Percentiles rank a stretch among this genome's conserved stretches.
Conservation (phyloP, 2,888 invertebrate species). For the Protodeltote pygarga region DNA sequence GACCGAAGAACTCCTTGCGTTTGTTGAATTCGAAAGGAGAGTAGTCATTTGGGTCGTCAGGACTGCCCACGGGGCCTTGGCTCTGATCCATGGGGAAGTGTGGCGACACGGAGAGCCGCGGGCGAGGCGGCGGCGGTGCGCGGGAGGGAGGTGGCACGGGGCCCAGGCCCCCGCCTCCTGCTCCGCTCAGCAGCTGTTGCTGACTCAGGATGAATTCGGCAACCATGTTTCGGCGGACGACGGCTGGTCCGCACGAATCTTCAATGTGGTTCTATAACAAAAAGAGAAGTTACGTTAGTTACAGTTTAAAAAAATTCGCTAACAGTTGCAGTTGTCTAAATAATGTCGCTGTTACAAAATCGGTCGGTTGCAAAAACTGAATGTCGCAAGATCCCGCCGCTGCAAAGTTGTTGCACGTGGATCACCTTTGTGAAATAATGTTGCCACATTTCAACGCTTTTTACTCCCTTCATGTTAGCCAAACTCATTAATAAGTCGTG, state of each 20-base stretch:
- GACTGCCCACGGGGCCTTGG: slow-evolving; percentile 62
- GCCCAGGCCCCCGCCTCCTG: slow-evolving; percentile 73
- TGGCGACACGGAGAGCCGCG: slow-evolving; percentile 77
- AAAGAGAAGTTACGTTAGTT: slow-evolving; percentile 68
- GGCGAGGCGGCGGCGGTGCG: slow-evolving; percentile 71
- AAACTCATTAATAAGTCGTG: slow-evolving; percentile 72
- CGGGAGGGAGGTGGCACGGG: slow-evolving; percentile 73
- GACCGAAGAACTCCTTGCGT: slow-evolving; percentile 94
- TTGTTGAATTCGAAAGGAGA: slow-evolving; percentile 89
- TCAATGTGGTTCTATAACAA: slow-evolving; percentile 84
- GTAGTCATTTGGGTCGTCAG: slow-evolving; percentile 71
- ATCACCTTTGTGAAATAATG: slow-evolving; percentile 75
- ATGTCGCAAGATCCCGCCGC: slow-evolving; percentile 75
- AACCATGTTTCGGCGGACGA: slow-evolving; percentile 93
- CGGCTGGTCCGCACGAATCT: slow-evolving; percentile 81
- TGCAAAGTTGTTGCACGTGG: slow-evolving; percentile 74
- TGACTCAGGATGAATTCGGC: slow-evolving; percentile 94
- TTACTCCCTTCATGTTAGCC: slow-evolving; percentile 74
- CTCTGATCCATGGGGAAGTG: slow-evolving; percentile 83
- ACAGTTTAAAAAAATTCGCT: slow-evolving; percentile 55
- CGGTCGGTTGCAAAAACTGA: slow-evolving; percentile 68
- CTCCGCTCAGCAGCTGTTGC: slow-evolving; percentile 82
- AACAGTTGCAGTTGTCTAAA: slow-evolving; percentile 65
- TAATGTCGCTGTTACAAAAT: slow-evolving; percentile 71
- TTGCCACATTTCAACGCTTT: slow-evolving; percentile 75